Percentiles rank a stretch among this genome's conserved stretches.
Conservation (phyloP, 2,888 invertebrate genomes). For the Phortica magna region DNA sequence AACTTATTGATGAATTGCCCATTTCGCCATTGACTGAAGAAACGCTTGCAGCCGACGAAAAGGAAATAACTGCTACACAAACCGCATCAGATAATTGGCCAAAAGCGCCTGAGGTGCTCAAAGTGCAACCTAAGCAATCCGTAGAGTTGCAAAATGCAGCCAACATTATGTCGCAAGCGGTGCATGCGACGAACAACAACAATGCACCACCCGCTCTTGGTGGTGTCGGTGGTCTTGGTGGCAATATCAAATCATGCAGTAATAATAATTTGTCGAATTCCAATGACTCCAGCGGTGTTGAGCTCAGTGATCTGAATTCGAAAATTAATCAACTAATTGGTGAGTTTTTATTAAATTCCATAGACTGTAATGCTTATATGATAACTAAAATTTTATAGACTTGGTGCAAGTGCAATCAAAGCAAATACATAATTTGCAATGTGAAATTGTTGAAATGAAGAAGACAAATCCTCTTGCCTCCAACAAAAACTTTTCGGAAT, state of each 20-base stretch:
- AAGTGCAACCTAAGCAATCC: constrained; percentile 69
- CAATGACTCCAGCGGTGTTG: constrained; percentile 37
- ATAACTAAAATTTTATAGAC: constrained; percentile 71
- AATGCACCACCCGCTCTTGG: constrained; percentile 60
- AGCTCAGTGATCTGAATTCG: constrained; percentile 62
- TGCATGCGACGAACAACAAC: constrained; percentile 62
- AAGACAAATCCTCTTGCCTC: constrained; percentile 38
- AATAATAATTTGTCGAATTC: constrained; percentile 44
- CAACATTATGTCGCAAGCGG: constrained; percentile 75
- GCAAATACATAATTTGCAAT: constrained; percentile 79
- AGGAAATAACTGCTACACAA: constrained; percentile 51
- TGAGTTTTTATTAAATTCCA: constrained; percentile 43
- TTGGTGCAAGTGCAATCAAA: constrained; percentile 78
- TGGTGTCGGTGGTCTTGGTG: constrained; percentile 48
- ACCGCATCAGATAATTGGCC: constrained; percentile 58
- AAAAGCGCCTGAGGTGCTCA: constrained; percentile 68
- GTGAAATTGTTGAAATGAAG: constrained; percentile 74
- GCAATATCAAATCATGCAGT: constrained; percentile 45
- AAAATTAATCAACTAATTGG: constrained; percentile 76
- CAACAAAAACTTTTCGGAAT: constrained; percentile 58
- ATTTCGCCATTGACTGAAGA: constrained; percentile 43
- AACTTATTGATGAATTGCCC: constrained; percentile 8
- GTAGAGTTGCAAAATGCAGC: constrained; percentile 75
- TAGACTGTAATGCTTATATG: background rate
- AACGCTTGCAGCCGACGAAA: constrained; percentile 48